Evolutionary conservation across 2,888 invertebrate species (phyloP).

Genomic region (Drosophila borborema): DNA sequence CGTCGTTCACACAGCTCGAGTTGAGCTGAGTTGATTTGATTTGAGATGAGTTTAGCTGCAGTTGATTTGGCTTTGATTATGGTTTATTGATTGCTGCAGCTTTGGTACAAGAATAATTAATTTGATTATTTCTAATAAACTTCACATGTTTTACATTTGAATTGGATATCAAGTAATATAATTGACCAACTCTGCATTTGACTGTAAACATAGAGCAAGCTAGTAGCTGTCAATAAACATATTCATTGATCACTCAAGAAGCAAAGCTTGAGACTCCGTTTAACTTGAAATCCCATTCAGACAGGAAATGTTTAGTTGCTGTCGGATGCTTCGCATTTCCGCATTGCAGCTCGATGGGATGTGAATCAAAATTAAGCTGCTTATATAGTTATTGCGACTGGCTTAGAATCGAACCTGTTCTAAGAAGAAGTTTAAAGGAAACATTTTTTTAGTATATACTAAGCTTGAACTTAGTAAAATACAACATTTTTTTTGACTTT

Average conservation of each 20-base stretch:
- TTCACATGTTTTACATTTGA: conserved; percentile 1
- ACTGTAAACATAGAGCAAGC: background rate
- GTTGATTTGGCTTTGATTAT: conserved; percentile 5
- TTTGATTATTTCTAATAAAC: background rate
- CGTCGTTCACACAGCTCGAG: background rate
- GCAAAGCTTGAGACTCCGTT: background rate
- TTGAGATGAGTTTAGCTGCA: background rate
- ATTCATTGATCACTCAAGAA: background rate
- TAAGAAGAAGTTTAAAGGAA: background rate
- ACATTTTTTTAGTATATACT: background rate
- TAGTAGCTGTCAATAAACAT: background rate
- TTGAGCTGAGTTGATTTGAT: background rate
- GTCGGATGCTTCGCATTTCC: background rate
- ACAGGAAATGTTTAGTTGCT: background rate
- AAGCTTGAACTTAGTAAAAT: too few relatives aligned
- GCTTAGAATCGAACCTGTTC: background rate
- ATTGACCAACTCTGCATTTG: background rate
- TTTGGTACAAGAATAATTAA: background rate
- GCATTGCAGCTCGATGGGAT: too few relatives aligned
- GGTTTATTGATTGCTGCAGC: background rate
- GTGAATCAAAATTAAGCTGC: background rate
- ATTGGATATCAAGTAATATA: background rate
- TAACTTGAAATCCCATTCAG: too few relatives aligned
- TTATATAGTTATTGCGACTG: background rate
- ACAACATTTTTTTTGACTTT: too few relatives aligned